Evolutionary conservation across 2,888 invertebrate genomes (phyloP), one percentile per base, ranked within the genome.

Genomic region (Zhuqinia jingwanae): DNA sequence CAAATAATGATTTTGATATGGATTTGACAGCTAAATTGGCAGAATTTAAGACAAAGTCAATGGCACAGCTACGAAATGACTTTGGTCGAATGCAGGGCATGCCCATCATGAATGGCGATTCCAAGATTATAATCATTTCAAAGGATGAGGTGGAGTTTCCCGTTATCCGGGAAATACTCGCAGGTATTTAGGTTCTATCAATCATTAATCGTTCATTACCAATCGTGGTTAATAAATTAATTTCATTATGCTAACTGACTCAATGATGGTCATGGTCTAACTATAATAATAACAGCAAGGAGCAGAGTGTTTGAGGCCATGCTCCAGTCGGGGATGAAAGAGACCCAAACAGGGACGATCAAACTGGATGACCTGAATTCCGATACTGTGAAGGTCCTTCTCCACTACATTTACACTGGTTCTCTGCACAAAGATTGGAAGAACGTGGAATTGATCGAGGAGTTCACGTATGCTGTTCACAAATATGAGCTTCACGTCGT

Each of bases 301-400:
- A 79, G 79, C 13, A 0, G 5, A 2, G 81, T 81, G 0, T 81
- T 81, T 45, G n/a, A 15, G 13, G 56, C 56, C 8, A 81, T 81
- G 81, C 58, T 81, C 22, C 42, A 45, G 1, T 10, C 81, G 0
- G 27, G 13, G 20, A 81, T 81, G 81, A 42, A n/a, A 27, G 81
- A 81, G 20, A 5, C 17, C 0, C 0, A n/a, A 10, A 27, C 70
- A 15, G 73, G 73, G 5, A 45, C 17, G 0, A 45, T 81, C 45
- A n/a, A 22, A 15, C 1, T 81, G 15, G 27, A 36, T 0, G 81
- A 81, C 25, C 5, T 81, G 10, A n/a, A 56, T 0, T 15, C 25
- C 6, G 17, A 70, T 0, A 27, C 58, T 0, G 2, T 81, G 25
- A 36, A 45, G 1, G 27, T 36, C n/a, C 15, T 81, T 0, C 15